A percentile compares a stretch with the other conserved stretches of the same genome.
Evolutionary conservation across 2,797 vertebrate genomes (phyloP).

Genomic region (Betta splendens): DNA sequence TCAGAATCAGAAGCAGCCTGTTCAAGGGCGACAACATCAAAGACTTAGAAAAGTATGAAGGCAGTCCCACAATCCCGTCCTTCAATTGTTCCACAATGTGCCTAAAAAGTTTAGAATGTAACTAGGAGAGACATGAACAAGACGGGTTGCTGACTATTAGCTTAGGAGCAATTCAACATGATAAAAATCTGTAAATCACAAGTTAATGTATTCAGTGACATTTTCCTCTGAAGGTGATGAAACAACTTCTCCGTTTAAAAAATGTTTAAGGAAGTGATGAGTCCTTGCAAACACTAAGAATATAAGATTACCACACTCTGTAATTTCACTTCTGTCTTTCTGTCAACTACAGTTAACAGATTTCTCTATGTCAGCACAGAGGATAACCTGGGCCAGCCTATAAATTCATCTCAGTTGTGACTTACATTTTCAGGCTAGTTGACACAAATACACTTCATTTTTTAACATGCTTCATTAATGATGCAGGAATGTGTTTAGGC

Average conservation of each 20-base stretch:
- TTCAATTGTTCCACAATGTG: conserved; percentile 37
- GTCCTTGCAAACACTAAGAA: conserved; percentile 72
- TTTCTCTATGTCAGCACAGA: conserved; percentile 61
- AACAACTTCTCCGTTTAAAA: conserved; percentile 60
- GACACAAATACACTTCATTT: neutral
- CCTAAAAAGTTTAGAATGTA: conserved; percentile 23
- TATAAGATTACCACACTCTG: conserved; percentile 80
- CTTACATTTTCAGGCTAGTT: too few relatives aligned
- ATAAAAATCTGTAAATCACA: neutral
- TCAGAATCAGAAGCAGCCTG: conserved; percentile 43
- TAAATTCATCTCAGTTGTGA: conserved; percentile 24
- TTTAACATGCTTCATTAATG: neutral
- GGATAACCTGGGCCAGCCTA: conserved; percentile 13
- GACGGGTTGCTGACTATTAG: neutral
- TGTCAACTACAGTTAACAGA: conserved; percentile 63
- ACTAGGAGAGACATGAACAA: neutral
- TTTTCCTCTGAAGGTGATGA: conserved; percentile 52
- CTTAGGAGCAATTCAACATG: neutral
- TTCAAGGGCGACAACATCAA: conserved; percentile 33
- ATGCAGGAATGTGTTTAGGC: neutral
- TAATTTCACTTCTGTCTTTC: conserved; percentile 83
- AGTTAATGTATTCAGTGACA: neutral
- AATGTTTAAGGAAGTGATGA: conserved; percentile 79
- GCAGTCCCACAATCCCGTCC: conserved; percentile 19
- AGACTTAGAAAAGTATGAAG: conserved; percentile 39